Base-by-base conservation (phyloP, 1,140 invertebrate genomes). In the Drosophila busckii region DNA sequence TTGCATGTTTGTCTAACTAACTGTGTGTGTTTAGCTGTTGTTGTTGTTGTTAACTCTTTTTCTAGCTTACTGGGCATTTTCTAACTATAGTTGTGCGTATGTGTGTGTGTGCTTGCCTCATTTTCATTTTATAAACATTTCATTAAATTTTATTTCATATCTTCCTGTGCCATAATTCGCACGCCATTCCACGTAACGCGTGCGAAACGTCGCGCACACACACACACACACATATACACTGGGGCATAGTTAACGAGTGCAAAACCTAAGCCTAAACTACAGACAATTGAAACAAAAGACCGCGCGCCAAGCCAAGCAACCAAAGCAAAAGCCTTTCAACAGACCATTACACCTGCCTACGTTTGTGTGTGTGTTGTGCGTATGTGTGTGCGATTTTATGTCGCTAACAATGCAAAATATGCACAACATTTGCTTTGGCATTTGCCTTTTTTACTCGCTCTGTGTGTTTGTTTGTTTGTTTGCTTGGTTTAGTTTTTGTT, bases 141-240 rank as follows among this genome's bases (percentile, higher is more conserved):
- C 75, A 82, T 82, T 82, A 82, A 82, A 82, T 82, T 82, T 82
- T 82, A 82, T 82, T 80, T 70, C 75, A 83, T 82, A 82, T 82
- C 75, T 82, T 82, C 75, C 75, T 82, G 75, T 68, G 75, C 76
- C 83, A 82, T 82, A 82, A 83, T 82, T 82, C 75, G 75, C 75
- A 82, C 75, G 76, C 76, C 75, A 82, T 82, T 76, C 75, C 75
- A 82, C 55, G 71, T 70, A 71, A 82, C 75, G 75, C 75, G 75
- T 75, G 65, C 69, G 49, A 37, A 59, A 55, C 61, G 61, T 73
- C 55, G 69, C 56, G 66, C 67, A 26, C 32, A 54, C 25, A 64
- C 22, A 54, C 26, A 56, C 41, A 22, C 28, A 64, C 29, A 42
- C 19, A 16, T 32, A 44, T 22, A 37, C 42, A 17, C 37, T 20